Base-by-base conservation (phyloP, 1,140 invertebrate genomes). In the Drosophila arawakana region DNA sequence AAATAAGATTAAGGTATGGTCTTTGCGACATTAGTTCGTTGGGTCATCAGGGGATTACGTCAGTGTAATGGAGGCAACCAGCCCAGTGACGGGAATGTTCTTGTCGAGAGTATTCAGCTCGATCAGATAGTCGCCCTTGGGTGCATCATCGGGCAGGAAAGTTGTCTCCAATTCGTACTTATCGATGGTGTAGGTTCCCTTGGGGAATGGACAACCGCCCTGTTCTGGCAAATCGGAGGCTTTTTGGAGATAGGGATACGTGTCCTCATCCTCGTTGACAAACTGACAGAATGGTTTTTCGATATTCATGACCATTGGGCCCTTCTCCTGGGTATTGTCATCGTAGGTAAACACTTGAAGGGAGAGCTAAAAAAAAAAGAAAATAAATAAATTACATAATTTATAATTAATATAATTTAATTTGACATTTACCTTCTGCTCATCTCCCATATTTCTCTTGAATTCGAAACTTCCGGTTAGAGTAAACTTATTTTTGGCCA, bases 211-310 rank as follows among this genome's bases (percentile, higher is more conserved):
- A 10, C 86, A 90, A 0, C 39, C 55, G 11, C 62, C 82, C 50
- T 70, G 79, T 4, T 80, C 66, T 13, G 86, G 86, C 52, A 90
- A 15, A 50, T 76, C 67, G 37, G 86, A 90, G 7, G 47, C 39
- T 43, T 85, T 72, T 8, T 62, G 60, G 10, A 90, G 4, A 35
- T 74, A 39, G 0, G 85, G 85, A 90, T 90, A 90, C 0, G 85
- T 85, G 55, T 90, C 73, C 37, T 60, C 15, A 43, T 90, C 85
- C 60, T 90, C 85, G 10, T 75, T 90, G 49, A 90, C 13, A 35
- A 90, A 90, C 63, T 82, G 25, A n/a, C 85, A 90, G 58, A 90
- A 82, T 0, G 81, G 85, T 8, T 85, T 85, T 9, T 80, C 67
- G 35, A 90, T 47, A 37, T 80, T 84, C 78, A 90, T 75, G 0